These are phyloP conservation scores for Electrophaes corylata DNA, from an alignment of 2,888 invertebrate species.

Conservation along the genomic window DNA sequence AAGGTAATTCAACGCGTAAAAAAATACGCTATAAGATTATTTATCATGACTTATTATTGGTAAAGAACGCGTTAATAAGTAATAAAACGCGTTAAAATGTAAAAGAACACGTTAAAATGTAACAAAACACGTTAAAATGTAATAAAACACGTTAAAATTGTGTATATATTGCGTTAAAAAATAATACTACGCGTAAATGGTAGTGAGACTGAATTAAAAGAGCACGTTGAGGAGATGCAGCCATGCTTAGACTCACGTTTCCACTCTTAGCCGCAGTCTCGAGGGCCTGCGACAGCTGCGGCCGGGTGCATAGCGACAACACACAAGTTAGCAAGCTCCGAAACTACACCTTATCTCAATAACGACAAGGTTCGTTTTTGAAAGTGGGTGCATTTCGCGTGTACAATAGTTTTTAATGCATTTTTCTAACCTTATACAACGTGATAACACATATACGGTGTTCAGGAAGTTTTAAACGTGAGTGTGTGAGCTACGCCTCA, in stretches of 20 bases:
- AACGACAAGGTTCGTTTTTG: neutral
- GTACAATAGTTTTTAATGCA: constrained; percentile 15
- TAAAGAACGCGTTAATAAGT: no score
- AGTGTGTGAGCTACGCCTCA: constrained; percentile 19
- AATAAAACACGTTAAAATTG: neutral
- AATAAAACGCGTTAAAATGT: no score
- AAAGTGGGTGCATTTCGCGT: constrained; percentile 14
- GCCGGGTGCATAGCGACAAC: constrained; percentile 72
- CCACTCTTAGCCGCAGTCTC: constrained; percentile 88
- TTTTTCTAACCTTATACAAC: constrained; percentile 7
- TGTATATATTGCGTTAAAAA: neutral
- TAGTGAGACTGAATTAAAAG: neutral
- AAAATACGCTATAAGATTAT: no score
- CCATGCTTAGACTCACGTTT: constrained; percentile 81
- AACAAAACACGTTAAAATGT: neutral
- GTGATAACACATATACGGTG: neutral
- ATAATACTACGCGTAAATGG: neutral
- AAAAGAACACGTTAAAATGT: no score
- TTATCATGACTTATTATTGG: no score
- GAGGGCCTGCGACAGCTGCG: constrained; percentile 87
- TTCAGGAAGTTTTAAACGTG: neutral
- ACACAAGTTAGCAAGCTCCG: constrained; percentile 77
- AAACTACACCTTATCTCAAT: constrained; percentile 45
- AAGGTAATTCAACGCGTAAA: no score
- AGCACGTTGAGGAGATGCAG: constrained; percentile 38